Base-by-base conservation (phyloP, 1,140 invertebrate genomes). In the Pemphigus obesinymphae region DNA sequence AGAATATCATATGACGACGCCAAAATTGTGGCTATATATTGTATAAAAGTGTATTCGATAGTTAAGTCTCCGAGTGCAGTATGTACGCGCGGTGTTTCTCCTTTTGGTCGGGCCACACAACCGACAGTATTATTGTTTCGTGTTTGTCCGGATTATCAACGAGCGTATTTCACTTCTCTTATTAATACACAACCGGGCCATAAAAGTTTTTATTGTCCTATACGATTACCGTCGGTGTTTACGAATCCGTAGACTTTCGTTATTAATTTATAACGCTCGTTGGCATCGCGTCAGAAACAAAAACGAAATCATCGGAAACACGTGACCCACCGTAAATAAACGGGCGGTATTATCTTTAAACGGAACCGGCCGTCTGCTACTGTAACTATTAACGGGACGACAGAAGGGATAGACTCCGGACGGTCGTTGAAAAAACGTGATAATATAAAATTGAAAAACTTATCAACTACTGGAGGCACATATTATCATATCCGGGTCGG, bases 141-240 rank as follows among this genome's bases (percentile, higher is more conserved):
- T 40, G 37, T 70, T 70, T 70, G 66, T 26, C 34, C 13, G 11
- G 34, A 70, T 43, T 70, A 70, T 70, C 66, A 43, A 37, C 66
- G 13, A 17, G 66, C 10, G 34, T 6, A 23, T 70, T 43, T 26
- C 68, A 43, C 68, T 8, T 45, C 37, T 7, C 23, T 43, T 26
- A 15, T 11, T 5, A n/a, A 23, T 66, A 66, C 10, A 70, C 68
- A 26, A 29, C 20, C 37, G 23, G 68, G 23, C 40, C 23, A 43
- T 70, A 70, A 70, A 70, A 45, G 40, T 45, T 45, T 70, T 70
- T 70, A 34, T 70, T 70, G 68, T 26, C 68, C 29, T 15, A 6
- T 17, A 70, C 37, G 43, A 70, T 43, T 70, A 70, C n/a, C 37
- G 23, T 45, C 13, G 13, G 11, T 70, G 66, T 70, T 70, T 70